phyloP scores from a whole-genome alignment of 23 tunicate genomes.

The Oikopleura vanhoeffeni region DNA sequence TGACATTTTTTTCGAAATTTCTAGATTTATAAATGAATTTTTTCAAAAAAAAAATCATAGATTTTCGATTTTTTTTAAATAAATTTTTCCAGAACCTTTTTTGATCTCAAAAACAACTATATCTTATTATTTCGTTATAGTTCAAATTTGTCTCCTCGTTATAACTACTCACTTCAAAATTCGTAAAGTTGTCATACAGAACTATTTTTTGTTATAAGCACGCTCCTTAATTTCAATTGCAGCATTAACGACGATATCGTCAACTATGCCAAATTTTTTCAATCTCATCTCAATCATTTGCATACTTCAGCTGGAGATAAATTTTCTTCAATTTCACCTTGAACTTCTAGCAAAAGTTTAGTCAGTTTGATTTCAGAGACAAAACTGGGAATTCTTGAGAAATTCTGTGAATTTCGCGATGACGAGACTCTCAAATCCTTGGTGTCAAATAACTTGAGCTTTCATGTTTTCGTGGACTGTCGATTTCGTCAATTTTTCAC shows the following conservation, averaged over 20 bases:
- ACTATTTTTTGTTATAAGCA: slow-evolving; percentile 1
- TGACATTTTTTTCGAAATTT: no score
- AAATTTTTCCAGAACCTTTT: no score
- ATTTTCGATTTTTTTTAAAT: no score
- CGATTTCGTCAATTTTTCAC: not conserved
- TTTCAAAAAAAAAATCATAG: no score
- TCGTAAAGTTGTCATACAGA: no score
- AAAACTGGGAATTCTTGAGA: not conserved
- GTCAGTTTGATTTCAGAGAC: not conserved
- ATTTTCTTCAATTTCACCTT: not conserved
- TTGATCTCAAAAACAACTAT: no score
- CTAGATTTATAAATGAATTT: no score
- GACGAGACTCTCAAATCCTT: not conserved
- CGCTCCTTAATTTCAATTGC: not conserved
- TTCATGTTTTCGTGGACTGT: not conserved
- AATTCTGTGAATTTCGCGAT: not conserved
- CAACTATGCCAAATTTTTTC: slow-evolving; percentile 12
- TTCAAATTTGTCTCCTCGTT: no score
- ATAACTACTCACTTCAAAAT: no score
- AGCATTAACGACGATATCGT: slow-evolving; percentile 3
- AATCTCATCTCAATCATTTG: not conserved
- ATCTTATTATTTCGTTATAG: no score
- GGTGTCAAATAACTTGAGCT: not conserved
- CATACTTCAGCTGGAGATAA: no score
- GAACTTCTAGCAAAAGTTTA: not conserved